Base-by-base conservation (phyloP, 2,797 vertebrate species). In the Centropyge bicolor region DNA sequence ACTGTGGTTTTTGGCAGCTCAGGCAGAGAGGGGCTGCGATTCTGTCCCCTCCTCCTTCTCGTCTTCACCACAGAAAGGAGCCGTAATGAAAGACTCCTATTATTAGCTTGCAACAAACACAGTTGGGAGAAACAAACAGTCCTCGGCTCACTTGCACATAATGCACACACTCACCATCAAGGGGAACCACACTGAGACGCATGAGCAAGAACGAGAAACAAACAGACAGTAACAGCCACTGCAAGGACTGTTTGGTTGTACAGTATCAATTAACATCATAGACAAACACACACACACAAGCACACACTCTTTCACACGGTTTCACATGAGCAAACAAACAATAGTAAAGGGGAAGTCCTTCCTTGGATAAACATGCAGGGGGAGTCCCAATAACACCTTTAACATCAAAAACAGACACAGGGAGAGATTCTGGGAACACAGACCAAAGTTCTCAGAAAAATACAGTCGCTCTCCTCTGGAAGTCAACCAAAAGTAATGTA, bases 1-100 rank as follows among this genome's bases (percentile, higher is more conserved):
- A 9, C 52, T 86, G 90, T 89, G 76, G 41, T 76, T 91, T 91
- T 91, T 94, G 91, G 92, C 91, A 91, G 64, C 9, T 4, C 0
- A 10, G 66, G 71, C 62, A 70, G 66, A 68, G 61, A 64, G 41
- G 66, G 68, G 55, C 64, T 70, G 36, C 38, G 6, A 45, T 48
- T 74, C 49, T 17, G 5, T 74, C 79, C 70, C 70, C 76, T 77
- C 65, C 76, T 76, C 35, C 81, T 65, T 46, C 70, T 72, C 8
- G 43, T 67, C 65, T 64, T 79, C 2, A 3, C 74, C 54, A 69
- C 64, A 81, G 81, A 90, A 82, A 83, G 69, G 66, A 90, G 55
- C 19, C 0, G 6, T 60, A 86, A 68, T 88, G 85, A 92, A 91
- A 91, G 87, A 75, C 80, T 70, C 79, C 80, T 88, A 87, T 86